phyloP scores from a whole-genome alignment of 2,113 vertebrate genomes.

The Anas platyrhynchos region DNA sequence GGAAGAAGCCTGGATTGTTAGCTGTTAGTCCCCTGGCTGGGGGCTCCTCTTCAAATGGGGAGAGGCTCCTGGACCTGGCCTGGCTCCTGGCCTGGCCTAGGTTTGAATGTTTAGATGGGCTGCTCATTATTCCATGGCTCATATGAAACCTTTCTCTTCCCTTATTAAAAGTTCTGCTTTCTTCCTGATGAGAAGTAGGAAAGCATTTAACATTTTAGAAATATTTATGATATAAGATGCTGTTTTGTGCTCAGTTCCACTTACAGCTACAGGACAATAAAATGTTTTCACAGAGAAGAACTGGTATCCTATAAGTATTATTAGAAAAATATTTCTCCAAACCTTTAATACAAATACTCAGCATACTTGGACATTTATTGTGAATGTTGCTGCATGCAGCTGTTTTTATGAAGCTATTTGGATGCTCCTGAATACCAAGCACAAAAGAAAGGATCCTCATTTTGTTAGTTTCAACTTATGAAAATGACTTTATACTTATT shows the following conservation, averaged over 20 bases:
- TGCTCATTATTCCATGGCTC: background rate
- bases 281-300: background rate
- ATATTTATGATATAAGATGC: background rate
- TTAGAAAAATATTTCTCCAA: slow-evolving; percentile 13
- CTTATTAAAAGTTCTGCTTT: background rate
- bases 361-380: background rate
- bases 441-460: background rate
- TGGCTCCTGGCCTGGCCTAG: background rate
- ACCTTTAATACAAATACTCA: background rate
- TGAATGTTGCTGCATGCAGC: background rate
- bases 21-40: background rate
- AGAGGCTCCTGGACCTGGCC: background rate
- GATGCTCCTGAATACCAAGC: background rate
- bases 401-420: slow-evolving; percentile 16
- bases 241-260: background rate
- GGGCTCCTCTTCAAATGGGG: background rate
- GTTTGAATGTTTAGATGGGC: background rate
- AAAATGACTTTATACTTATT: background rate
- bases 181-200: background rate
- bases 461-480: slow-evolving; percentile 8
- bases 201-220: background rate
- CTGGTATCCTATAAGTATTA: background rate
- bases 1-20: background rate
- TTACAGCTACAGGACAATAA: background rate
- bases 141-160: background rate